A percentile compares a stretch with the other conserved stretches of the same genome.
These are phyloP conservation scores for Eumacrocentrus americanus DNA, from an alignment of 2,888 invertebrate species.

Conservation along the genomic window DNA sequence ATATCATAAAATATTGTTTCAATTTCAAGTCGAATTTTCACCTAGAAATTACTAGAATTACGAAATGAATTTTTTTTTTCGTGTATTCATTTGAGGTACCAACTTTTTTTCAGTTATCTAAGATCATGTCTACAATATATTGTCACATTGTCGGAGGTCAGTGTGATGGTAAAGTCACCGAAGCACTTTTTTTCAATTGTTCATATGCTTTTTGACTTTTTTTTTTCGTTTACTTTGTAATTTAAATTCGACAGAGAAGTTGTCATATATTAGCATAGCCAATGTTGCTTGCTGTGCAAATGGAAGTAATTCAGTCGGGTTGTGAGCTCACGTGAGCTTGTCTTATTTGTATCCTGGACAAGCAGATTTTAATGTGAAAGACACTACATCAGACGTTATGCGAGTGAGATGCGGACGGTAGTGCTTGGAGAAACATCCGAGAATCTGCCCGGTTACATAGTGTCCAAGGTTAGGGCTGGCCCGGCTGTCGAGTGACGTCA, in stretches of 20 bases:
- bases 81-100: too few species aligned
- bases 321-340: conserved; percentile 4
- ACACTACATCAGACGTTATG: not conserved
- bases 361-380: not conserved
- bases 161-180: not conserved
- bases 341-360: not conserved
- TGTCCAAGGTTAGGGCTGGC: conserved; percentile 54
- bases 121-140: not conserved
- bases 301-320: not conserved
- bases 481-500: conserved; percentile 49
- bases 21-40: too few species aligned
- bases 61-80: not conserved
- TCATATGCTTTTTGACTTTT: not conserved
- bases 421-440: conserved; percentile 29
- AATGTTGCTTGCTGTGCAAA: too few species aligned
- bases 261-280: too few species aligned
- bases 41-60: not conserved
- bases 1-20: too few species aligned
- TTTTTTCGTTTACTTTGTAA: too few species aligned
- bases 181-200: not conserved
- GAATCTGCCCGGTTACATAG: conserved; percentile 44
- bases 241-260: not conserved
- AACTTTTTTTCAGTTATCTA: too few species aligned
- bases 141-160: not conserved
- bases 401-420: not conserved